Evolutionary conservation across 2,888 invertebrate genomes (phyloP).

Genomic region (Cremastobaeus sp.): DNA sequence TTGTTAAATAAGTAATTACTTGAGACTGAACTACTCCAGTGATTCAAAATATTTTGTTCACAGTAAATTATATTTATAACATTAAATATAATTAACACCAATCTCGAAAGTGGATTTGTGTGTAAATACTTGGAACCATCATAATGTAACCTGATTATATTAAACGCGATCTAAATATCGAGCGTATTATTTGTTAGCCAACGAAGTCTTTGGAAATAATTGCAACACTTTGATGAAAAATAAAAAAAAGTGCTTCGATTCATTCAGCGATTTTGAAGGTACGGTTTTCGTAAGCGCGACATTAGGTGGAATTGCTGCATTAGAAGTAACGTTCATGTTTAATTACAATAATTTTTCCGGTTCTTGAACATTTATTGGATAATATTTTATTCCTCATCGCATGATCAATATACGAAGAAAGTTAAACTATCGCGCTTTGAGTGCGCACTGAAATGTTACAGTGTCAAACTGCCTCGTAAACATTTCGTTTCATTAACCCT

Average conservation of each 20-base stretch:
- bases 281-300: conserved; percentile 5
- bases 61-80: too few relatives aligned
- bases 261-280: conserved; percentile 25
- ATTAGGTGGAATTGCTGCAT: conserved; percentile 33
- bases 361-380: conserved; percentile 24
- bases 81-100: too few relatives aligned
- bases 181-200: too few relatives aligned
- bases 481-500: conserved; percentile 41
- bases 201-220: conserved; percentile 4
- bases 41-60: too few relatives aligned
- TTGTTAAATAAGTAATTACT: too few relatives aligned
- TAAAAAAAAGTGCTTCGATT: too few relatives aligned
- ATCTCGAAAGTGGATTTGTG: too few relatives aligned
- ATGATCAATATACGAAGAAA: conserved; percentile 28
- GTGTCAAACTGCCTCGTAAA: conserved; percentile 37
- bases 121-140: too few relatives aligned
- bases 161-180: too few relatives aligned
- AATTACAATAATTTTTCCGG: conserved; percentile 45
- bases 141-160: too few relatives aligned
- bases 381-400: conserved; percentile 32
- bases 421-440: conserved; percentile 20
- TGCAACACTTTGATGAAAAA: not conserved
- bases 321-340: conserved; percentile 29
- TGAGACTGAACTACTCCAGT: too few relatives aligned
- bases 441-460: conserved; percentile 12